These are phyloP conservation scores for Girardia tigrina DNA, from an alignment of 2,888 invertebrate genomes.

Conservation along the genomic window DNA sequence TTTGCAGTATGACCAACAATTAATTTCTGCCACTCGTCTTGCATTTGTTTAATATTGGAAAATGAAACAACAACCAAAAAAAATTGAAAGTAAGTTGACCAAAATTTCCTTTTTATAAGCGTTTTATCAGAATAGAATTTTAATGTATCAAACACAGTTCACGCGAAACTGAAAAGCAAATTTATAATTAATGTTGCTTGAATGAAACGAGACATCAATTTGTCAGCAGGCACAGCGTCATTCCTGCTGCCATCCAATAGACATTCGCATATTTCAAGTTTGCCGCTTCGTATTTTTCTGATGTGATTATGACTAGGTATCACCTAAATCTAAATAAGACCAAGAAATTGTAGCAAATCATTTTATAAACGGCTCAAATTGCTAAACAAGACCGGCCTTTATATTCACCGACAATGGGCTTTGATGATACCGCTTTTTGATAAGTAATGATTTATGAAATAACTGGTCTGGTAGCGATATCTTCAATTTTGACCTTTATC, in stretches of 20 bases:
- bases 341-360: slow-evolving; percentile 14
- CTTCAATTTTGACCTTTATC: not conserved
- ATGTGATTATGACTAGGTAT: not conserved
- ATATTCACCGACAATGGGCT: not conserved
- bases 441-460: slow-evolving; percentile 12
- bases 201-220: slow-evolving; percentile 23
- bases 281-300: slow-evolving; percentile 2
- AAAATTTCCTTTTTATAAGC: not conserved
- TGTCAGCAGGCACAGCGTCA: slow-evolving; percentile 11
- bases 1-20: not conserved
- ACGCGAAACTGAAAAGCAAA: not conserved
- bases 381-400: slow-evolving; percentile 23
- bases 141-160: slow-evolving; percentile 8
- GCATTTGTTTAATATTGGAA: not conserved
- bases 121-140: not conserved
- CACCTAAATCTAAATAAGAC: slow-evolving; percentile 3
- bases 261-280: slow-evolving; percentile 23
- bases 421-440: slow-evolving; percentile 16
- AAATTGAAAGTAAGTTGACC: not conserved
- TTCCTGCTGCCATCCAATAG: not conserved
- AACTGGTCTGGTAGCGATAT: slow-evolving; percentile 23
- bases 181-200: slow-evolving; percentile 16
- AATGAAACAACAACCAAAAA: too few relatives aligned
- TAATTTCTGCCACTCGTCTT: not conserved
- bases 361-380: slow-evolving; percentile 18